Evolutionary conservation across 1,140 invertebrate species (phyloP).

Genomic region (Philopotamus ludificatus): DNA sequence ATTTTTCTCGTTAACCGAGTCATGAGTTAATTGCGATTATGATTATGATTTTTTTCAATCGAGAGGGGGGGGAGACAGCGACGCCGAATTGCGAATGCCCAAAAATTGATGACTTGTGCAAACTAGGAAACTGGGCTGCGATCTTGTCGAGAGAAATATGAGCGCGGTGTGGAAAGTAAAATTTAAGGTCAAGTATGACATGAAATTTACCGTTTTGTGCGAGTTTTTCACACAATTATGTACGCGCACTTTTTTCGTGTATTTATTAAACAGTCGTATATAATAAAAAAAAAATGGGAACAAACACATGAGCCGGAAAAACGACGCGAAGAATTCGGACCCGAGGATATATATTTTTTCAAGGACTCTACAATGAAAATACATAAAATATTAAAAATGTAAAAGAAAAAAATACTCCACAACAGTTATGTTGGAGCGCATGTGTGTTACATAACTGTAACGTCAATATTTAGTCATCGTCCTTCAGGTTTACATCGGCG

Average conservation of each 20-base stretch:
- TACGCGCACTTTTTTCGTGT: not conserved
- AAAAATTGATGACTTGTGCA: conserved; percentile 17
- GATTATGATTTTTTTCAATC: too few species aligned
- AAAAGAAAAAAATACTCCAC: too few species aligned
- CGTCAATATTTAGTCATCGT: too few species aligned
- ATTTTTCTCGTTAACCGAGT: too few species aligned
- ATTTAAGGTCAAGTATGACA: conserved; percentile 30
- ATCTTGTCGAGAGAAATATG: conserved; percentile 28
- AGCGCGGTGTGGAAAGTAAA: conserved; percentile 30
- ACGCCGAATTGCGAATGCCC: conserved; percentile 9
- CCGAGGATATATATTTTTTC: too few species aligned
- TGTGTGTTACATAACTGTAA: too few species aligned
- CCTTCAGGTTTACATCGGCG: too few species aligned
- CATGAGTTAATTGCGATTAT: too few species aligned
- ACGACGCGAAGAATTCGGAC: too few species aligned
- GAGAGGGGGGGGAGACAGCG: not conserved
- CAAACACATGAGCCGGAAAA: not conserved
- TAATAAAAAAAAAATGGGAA: not conserved
- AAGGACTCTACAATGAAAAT: too few species aligned
- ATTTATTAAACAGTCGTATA: not conserved
- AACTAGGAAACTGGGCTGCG: conserved; percentile 26
- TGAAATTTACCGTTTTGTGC: conserved; percentile 29
- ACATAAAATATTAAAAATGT: too few species aligned
- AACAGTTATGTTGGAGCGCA: too few species aligned
- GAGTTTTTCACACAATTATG: conserved; percentile 24